Base-by-base conservation (phyloP, 2,797 vertebrate species). In the Brachyalestes nurse region DNA sequence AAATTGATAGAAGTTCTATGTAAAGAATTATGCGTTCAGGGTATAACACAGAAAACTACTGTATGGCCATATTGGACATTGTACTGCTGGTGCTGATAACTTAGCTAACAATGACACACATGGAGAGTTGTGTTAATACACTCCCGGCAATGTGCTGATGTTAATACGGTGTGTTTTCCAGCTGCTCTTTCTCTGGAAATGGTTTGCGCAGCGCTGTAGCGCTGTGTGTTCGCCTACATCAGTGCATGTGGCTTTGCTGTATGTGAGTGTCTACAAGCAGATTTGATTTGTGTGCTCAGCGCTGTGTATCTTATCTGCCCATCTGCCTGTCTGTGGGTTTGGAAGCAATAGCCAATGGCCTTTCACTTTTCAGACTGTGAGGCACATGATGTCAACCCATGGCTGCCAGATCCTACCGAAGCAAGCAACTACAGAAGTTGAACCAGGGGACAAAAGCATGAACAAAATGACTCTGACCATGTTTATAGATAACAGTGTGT, bases 121-220 rank as follows among this genome's bases (percentile, higher is more conserved):
- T 8, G 19, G 5, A 51, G 47, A 53, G 13, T 0, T 16, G 16
- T 53, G 16, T 53, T 21, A 9, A 58, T 21, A 8, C n/a, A 1
- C 3, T 58, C 8, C 17, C 23, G 25, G 19, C 49, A 78, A 75
- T 82, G 45, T 49, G 81, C 82, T 87, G 69, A 84, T 77, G 85
- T 83, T 87, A 80, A 72, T 83, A 67, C 72, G 83, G 80, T 80
- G 62, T 87, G 57, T 88, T 66, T 84, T 55, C 34, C 25, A 25
- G 28, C 45, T 78, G 55, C 66, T 69, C 72, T 70, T 57, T 19
- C 21, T 58, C 82, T 85, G 88, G 86, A 89, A 89, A 65, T 75
- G 77, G 87, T 84, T 85, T 72, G 82, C 79, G 19, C 12, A 8
- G 16, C 2, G 5, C 21, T 45, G 40, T 5, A 70, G 1, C 28